These are phyloP conservation scores for Sinocyclocheilus maitianheensis DNA, from an alignment of 2,113 vertebrate genomes.

Conservation along the genomic window DNA sequence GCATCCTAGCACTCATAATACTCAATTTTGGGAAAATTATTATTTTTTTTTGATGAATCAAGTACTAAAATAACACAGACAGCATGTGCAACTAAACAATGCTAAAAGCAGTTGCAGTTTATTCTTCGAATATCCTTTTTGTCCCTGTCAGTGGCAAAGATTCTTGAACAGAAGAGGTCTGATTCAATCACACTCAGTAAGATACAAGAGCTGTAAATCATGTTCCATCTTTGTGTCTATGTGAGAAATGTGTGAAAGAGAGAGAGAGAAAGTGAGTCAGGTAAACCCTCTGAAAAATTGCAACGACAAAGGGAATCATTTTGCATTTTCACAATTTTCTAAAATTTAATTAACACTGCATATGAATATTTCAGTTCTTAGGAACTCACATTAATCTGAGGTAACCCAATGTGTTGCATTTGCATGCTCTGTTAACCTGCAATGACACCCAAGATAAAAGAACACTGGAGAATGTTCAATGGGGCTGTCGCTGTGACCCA, in stretches of 20 bases:
- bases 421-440: conserved; percentile 20
- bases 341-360: neutral
- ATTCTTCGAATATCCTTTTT: neutral
- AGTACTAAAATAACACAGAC: neutral
- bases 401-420: neutral
- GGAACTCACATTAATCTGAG: conserved; percentile 8
- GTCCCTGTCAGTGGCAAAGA: neutral
- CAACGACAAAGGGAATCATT: neutral
- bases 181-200: neutral
- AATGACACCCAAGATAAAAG: conserved; percentile 15
- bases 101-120: neutral
- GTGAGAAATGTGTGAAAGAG: neutral
- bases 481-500: conserved; percentile 18
- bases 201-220: neutral
- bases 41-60: neutral
- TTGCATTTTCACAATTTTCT: neutral
- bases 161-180: neutral
- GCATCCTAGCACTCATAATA: neutral
- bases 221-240: neutral
- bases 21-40: too few species aligned
- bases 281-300: neutral
- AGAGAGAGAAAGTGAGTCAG: neutral
- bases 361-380: neutral
- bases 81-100: neutral
- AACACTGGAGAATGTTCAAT: neutral